These are phyloP conservation scores for Cotesia congregata DNA, from an alignment of 2,888 invertebrate genomes.

Conservation along the genomic window DNA sequence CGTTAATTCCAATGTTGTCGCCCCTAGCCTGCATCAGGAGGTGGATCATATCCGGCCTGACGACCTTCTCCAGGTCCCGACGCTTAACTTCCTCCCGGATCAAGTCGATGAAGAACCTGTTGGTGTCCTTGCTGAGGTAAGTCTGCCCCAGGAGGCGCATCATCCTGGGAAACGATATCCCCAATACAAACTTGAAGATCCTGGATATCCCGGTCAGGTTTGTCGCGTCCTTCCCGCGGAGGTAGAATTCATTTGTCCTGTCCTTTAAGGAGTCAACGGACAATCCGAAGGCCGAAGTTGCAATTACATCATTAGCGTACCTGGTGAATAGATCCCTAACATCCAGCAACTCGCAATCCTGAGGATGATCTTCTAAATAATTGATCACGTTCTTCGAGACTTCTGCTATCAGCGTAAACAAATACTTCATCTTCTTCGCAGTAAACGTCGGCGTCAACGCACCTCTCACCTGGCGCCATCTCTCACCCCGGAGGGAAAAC, in stretches of 20 bases:
- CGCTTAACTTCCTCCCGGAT: constrained; percentile 68
- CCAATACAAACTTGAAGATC: constrained; percentile 40
- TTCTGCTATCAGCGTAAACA: constrained; percentile 56
- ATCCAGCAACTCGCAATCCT: constrained; percentile 64
- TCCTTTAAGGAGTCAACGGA: constrained; percentile 73
- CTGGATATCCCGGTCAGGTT: constrained; percentile 41
- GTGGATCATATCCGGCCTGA: constrained; percentile 75
- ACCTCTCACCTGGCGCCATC: constrained; percentile 58
- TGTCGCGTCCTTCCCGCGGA: constrained; percentile 58
- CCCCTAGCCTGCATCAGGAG: constrained; percentile 71
- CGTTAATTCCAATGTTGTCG: constrained; percentile 55
- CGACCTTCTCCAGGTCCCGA: constrained; percentile 70
- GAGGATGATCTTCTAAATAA: constrained; percentile 49
- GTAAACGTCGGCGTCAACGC: constrained; percentile 59
- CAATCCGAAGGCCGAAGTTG: constrained; percentile 74
- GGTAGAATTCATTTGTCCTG: constrained; percentile 73
- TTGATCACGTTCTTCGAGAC: constrained; percentile 53
- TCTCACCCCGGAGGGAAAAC: constrained; percentile 58
- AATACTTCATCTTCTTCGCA: constrained; percentile 57
- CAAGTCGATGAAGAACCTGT: constrained; percentile 50
- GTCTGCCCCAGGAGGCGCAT: constrained; percentile 40
- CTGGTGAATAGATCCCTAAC: constrained; percentile 72
- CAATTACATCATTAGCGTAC: constrained; percentile 76
- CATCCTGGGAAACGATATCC: constrained; percentile 42
- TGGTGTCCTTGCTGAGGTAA: constrained; percentile 36